Evolutionary conservation across 2,113 vertebrate genomes (phyloP), one percentile per base, ranked within the genome.

Genomic region (Noturus placidus): DNA sequence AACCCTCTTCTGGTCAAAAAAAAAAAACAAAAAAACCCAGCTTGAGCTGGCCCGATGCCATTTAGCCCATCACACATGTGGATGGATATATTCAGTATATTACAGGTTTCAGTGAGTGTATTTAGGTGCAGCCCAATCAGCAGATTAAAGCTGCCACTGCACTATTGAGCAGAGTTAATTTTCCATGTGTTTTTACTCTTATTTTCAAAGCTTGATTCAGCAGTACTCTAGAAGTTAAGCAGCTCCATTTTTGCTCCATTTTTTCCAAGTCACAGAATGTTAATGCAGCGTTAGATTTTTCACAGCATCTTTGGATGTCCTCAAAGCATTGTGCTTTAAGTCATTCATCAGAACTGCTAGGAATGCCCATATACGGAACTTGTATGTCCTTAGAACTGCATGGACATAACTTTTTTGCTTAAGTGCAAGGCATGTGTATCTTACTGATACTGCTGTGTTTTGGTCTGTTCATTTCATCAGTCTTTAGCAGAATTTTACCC

Each of bases 1-100:
- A 61, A 87, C 69, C 52, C 69, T 79, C 38, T 52, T 82, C 57
- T 78, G 77, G 78, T 87, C 70, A 72, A 4, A 67, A 22, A 52
- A 54, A 14, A 33, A 30, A 35, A 69, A n/a, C n/a, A n/a, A n/a
- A 30, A 54, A 38, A 11, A 82, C 74, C 33, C 17, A 14, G 85
- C 82, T 86, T 87, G 87, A 72, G 67, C 79, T 87, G 82, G 85
- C 84, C 85, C 33, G 30, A 76, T 88, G 59, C 82, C 54, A 86
- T 69, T 87, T 57, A 87, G 74, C 61, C 56, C 54, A 78, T 77
- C 56, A 57, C 84, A 82, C 84, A 67, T 74, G 50, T 54, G 56
- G 86, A n/a, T 30, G 30, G 57, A 72, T 57, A 59, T 25, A 33
- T 86, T 90, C 63, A 50, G 78, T 82, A 56, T 50, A 63, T 50